Percentiles rank a stretch among this genome's conserved stretches.
Conservation (phyloP, 2,113 vertebrate genomes). For the Myrmecophaga tridactyla region DNA sequence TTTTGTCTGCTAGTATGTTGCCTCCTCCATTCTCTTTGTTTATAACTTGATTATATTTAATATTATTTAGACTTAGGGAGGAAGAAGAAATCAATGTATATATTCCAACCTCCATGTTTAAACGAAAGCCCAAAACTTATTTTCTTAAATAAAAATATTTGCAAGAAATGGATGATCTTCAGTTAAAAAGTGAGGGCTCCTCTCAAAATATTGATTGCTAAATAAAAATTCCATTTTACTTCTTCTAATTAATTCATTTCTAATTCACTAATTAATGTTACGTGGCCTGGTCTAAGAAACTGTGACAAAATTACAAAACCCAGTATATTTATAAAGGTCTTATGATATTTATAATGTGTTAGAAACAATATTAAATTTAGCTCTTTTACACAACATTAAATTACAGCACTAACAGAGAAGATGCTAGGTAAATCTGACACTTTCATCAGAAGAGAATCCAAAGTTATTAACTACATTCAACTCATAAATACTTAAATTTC, state of each 20-base stretch:
- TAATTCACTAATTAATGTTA: constrained; percentile 37
- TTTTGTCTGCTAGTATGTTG: neutral
- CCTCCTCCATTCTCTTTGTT: neutral
- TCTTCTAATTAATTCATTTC: neutral
- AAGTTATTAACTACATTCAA: constrained; percentile 33
- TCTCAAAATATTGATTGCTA: constrained; percentile 18
- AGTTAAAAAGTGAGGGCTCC: neutral
- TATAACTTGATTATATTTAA: neutral
- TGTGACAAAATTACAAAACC: constrained; percentile 4
- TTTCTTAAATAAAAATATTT: too few relatives aligned
- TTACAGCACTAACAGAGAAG: neutral
- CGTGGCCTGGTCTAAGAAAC: neutral
- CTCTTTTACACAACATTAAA: neutral
- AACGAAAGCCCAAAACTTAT: neutral
- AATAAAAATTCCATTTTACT: neutral
- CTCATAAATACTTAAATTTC: constrained; percentile 5
- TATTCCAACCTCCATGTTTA: constrained; percentile 6
- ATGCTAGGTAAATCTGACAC: neutral
- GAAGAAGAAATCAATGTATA: neutral
- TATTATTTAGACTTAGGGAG: neutral
- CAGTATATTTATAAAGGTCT: too few relatives aligned
- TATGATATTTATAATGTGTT: constrained; percentile 26
- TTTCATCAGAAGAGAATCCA: neutral
- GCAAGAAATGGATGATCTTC: neutral
- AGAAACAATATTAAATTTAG: constrained; percentile 9